Base-by-base conservation (phyloP, 2,888 invertebrate genomes). In the Amiota mariae region DNA sequence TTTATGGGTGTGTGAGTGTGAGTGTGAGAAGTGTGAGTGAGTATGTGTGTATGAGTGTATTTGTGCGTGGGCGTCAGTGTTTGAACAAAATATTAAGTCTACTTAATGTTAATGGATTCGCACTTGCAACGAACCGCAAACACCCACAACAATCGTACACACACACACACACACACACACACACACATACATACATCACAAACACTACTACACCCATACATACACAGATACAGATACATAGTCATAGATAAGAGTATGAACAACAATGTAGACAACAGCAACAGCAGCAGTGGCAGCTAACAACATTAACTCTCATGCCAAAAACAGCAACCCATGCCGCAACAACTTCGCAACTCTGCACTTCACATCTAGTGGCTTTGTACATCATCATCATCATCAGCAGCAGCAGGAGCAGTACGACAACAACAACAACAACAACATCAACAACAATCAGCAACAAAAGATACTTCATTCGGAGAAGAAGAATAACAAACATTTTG, bases 51-150 rank as follows among this genome's bases (percentile, higher is more conserved):
- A 8, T 48, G n/a, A n/a, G n/a, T n/a, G 46, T 66, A 24, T 11
- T 36, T 51, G 51, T 24, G 51, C 54, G 66, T 66, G n/a, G 47
- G 48, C 24, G 64, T 64, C 8, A 24, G 54, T 54, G 20, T 68
- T 48, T 76, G 77, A 64, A 54, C 72, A 57, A 73, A 70, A 73
- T 66, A 73, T 70, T 71, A 74, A 71, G 71, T 71, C 71, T 57
- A 81, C 82, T 86, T 80, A 77, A 83, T 86, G 81, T 81, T 84
- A 84, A 85, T 84, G 84, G 82, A 86, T 86, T 86, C 84, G 81
- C 85, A 85, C 86, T 84, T 78, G 78, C 82, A 81, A 79, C 79
- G 84, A 84, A 85, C 84, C 85, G 80, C 84, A 86, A 81, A 80
- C 77, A 80, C 79, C 86, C 84, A 85, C 83, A 86, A 68, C 68